Evolutionary conservation across 2,797 vertebrate genomes (phyloP).

Genomic region (Strix occidentalis): DNA sequence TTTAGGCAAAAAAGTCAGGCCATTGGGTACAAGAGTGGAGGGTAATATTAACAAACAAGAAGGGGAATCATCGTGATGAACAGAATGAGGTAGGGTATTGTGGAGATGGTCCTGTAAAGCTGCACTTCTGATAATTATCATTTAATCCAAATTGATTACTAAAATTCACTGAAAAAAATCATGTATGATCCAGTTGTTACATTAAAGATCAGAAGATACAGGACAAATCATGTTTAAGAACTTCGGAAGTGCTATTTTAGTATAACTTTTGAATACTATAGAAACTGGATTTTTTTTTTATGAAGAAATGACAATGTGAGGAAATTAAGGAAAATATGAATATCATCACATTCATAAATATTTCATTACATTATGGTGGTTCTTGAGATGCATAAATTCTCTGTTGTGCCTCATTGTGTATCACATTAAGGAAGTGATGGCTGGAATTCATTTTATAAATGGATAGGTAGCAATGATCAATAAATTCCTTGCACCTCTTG

Average conservation of each 20-base stretch:
- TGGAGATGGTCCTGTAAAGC: not conserved
- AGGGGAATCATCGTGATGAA: not conserved
- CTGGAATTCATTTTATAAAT: slow-evolving; percentile 43
- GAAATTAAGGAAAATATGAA: not conserved
- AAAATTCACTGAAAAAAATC: not conserved
- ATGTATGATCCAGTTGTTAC: not conserved
- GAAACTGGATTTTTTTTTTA: not conserved
- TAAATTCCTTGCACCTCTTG: slow-evolving; percentile 7
- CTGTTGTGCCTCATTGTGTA: slow-evolving; percentile 46
- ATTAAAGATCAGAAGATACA: not conserved
- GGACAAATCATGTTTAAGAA: not conserved
- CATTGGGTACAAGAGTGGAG: not conserved
- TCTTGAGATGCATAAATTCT: not conserved
- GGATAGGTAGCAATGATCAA: slow-evolving; percentile 25
- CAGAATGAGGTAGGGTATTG: not conserved
- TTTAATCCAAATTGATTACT: not conserved
- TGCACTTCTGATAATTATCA: not conserved
- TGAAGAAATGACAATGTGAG: not conserved
- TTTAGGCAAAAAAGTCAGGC: not conserved
- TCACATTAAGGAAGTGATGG: slow-evolving; percentile 43
- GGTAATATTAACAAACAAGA: not conserved
- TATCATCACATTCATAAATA: not conserved
- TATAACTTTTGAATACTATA: not conserved
- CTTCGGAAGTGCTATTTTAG: not conserved
- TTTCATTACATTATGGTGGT: not conserved